Evolutionary conservation across 2,888 invertebrate genomes (phyloP).

Genomic region (Heliconius aoede): DNA sequence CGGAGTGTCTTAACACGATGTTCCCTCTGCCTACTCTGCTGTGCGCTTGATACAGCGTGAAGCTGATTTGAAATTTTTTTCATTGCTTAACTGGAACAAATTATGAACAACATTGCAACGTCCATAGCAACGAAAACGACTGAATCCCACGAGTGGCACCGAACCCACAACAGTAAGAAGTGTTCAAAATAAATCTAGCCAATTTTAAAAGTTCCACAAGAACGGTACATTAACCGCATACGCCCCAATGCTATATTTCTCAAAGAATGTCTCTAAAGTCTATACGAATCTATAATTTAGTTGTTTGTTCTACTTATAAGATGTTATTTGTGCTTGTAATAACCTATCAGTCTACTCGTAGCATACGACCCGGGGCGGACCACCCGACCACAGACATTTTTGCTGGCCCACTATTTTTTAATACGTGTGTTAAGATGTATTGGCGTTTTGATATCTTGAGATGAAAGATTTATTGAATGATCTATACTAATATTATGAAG

Average conservation of each 20-base stretch:
- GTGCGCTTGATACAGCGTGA: too few species aligned
- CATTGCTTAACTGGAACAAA: too few species aligned
- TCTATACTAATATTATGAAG: too few species aligned
- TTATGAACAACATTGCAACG: accelerated
- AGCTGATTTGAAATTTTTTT: too few species aligned
- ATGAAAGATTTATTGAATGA: background rate
- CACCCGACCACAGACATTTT: slow-evolving; percentile 46
- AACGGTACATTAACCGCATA: background rate
- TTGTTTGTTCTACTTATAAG: slow-evolving; percentile 42
- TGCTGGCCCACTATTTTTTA: slow-evolving; percentile 45
- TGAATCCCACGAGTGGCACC: too few species aligned
- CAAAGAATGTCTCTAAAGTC: slow-evolving; percentile 21
- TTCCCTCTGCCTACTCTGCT: too few species aligned
- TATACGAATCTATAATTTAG: slow-evolving; percentile 29
- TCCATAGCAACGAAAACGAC: too few species aligned
- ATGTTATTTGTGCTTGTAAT: slow-evolving; percentile 43
- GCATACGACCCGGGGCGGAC: slow-evolving; percentile 45
- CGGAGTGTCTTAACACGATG: too few species aligned
- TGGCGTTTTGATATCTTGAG: slow-evolving; percentile 6
- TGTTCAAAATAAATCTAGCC: background rate
- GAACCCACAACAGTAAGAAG: too few species aligned
- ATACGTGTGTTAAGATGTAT: slow-evolving; percentile 33
- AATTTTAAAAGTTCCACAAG: background rate
- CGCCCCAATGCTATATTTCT: background rate
- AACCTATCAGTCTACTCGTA: slow-evolving; percentile 46